Evolutionary conservation across 2,888 invertebrate species (phyloP).

Genomic region (Catocala sponsa): DNA sequence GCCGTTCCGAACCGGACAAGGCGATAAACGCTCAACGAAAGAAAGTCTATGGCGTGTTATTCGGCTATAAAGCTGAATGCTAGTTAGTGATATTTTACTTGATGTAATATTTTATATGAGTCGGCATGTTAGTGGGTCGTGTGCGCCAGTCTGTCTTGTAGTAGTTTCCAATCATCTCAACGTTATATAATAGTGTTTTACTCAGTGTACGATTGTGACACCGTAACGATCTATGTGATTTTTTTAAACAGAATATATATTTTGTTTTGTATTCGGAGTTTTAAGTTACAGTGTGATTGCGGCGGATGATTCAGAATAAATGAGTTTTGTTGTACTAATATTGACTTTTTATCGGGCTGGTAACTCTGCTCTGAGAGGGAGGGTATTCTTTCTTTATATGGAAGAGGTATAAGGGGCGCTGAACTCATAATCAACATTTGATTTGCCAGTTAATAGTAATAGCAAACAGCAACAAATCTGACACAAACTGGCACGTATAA

Average conservation of each 20-base stretch:
- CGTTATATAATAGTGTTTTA: constrained; percentile 6
- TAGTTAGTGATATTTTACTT: no score
- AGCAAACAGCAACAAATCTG: no score
- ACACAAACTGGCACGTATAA: no score
- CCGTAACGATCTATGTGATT: constrained; percentile 22
- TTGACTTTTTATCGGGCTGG: constrained; percentile 20
- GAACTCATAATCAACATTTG: no score
- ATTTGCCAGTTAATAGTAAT: no score
- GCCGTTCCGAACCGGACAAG: no score
- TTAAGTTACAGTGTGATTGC: constrained; percentile 47
- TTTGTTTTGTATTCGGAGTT: constrained; percentile 48
- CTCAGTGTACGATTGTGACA: constrained; percentile 9
- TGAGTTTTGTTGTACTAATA: constrained; percentile 48
- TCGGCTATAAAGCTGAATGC: no score
- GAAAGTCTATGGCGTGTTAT: no score
- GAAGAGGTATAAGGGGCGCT: no score
- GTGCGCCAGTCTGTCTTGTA: neutral
- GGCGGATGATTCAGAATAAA: constrained; percentile 53
- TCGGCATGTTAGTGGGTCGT: neutral
- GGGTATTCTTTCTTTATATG: neutral
- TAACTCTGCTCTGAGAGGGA: neutral
- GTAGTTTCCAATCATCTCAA: constrained; percentile 2
- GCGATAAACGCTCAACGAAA: no score
- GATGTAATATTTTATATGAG: no score
- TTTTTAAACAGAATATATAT: constrained; percentile 30